Evolutionary conservation across 2,113 vertebrate genomes (phyloP), one percentile per base, ranked within the genome.

Genomic region (Alces alces): DNA sequence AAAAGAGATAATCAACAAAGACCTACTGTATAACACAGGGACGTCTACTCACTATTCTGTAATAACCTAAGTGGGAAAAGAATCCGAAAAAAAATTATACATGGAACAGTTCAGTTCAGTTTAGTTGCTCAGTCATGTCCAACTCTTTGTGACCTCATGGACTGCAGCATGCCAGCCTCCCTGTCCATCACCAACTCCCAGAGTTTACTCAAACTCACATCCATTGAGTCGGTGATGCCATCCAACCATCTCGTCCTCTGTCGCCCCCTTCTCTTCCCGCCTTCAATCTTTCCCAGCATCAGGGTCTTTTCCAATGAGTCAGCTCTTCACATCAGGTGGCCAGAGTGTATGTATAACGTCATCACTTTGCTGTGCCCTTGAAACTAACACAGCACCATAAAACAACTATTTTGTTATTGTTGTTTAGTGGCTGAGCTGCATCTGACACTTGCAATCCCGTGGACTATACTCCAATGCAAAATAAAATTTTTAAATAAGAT

Each of bases 271-370:
- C 66, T 39, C 33, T 3, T 66, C n/a, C 66, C 1, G 0, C 66
- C 66, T 70, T 70, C 66, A 39, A 6, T 70, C 66, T 70, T 70
- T 12, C 19, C 66, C 66, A 39, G 10, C 10, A 23, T 39, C 66
- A 23, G 66, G 66, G 0, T 70, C n/a, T 70, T 39, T 70, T 23
- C 19, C 0, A 6, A 6, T 23, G n/a, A 70, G 66, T 70, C n/a
- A 23, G 19, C 66, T 36, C 66, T 70, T 70, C 2, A 0, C n/a
- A 12, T 6, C 66, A 39, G 66, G 66, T 6, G 66, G n/a, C 66
- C n/a, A 12, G 1, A n/a, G 15, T 79, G 2, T 47, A 80, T 52
- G 5, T 7, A 19, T 21, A 33, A 13, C 16, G 0, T 1, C 3
- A 3, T 12, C 78, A 52, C 16, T 50, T 3, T 12, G 28, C 78